Evolutionary conservation across 2,797 vertebrate species (phyloP).

Genomic region (Spinus pinus): DNA sequence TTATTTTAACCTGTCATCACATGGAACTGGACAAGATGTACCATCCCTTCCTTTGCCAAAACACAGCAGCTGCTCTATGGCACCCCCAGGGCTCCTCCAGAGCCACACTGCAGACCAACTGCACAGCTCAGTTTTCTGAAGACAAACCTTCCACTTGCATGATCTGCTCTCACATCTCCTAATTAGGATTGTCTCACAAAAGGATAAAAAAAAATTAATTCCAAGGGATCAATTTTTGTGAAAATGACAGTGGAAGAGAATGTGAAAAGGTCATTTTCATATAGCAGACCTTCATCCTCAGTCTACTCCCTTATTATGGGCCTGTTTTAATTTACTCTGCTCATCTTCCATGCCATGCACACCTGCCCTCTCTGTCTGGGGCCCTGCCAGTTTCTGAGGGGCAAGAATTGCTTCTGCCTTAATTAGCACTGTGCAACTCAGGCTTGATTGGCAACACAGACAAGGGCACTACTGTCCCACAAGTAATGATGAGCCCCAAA

Average conservation of each 20-base stretch:
- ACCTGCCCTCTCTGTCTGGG: not conserved
- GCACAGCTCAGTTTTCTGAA: not conserved
- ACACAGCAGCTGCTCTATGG: not conserved
- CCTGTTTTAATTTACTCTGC: not conserved
- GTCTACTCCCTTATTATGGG: not conserved
- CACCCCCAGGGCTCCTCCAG: not conserved
- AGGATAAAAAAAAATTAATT: not conserved
- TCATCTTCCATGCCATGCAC: not conserved
- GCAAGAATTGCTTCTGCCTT: not conserved
- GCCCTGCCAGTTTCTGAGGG: not conserved
- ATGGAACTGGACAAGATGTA: not conserved
- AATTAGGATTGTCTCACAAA: not conserved
- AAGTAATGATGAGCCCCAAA: not conserved
- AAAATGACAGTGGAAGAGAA: not conserved
- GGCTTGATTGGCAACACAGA: not conserved
- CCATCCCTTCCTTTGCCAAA: not conserved
- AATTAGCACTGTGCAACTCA: not conserved
- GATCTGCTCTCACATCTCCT: not conserved
- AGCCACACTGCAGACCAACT: not conserved
- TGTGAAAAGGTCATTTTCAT: not conserved
- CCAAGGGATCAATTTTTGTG: not conserved
- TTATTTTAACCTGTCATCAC: not conserved
- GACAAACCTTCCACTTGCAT: not conserved
- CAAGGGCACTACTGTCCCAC: not conserved
- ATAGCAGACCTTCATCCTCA: not conserved